Evolutionary conservation across 2,888 invertebrate species (phyloP).

Genomic region (Drosophila prostipennis): DNA sequence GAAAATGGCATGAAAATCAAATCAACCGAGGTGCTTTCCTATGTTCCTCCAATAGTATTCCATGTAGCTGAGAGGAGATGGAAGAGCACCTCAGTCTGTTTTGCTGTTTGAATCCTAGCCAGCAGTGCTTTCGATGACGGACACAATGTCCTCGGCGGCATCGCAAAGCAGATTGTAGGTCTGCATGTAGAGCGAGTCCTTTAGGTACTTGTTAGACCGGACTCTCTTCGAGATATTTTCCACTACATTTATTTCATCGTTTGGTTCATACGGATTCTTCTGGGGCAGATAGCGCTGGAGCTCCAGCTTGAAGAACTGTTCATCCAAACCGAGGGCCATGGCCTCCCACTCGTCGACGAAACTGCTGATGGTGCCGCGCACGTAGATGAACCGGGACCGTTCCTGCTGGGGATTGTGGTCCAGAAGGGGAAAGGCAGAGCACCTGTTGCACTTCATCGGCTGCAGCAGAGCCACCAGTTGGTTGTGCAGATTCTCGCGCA

Average conservation of each 20-base stretch:
- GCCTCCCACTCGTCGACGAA: constrained; percentile 73
- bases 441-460: constrained; percentile 47
- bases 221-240: constrained; percentile 48
- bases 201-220: constrained; percentile 58
- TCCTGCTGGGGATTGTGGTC: constrained; percentile 50
- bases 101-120: background rate
- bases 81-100: background rate
- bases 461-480: constrained; percentile 41
- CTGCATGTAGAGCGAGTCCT: constrained; percentile 77
- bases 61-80: background rate
- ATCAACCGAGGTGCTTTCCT: background rate
- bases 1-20: background rate
- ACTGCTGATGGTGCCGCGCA: constrained; percentile 67
- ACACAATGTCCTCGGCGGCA: constrained; percentile 76
- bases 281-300: constrained; percentile 32
- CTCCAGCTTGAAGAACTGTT: constrained; percentile 66
- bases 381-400: constrained; percentile 63
- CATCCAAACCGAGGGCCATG: constrained; percentile 50
- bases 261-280: fast-evolving
- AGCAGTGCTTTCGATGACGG: constrained; percentile 73
- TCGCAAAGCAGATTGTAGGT: constrained; percentile 76
- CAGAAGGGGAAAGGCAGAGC: constrained; percentile 37
- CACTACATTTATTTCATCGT: constrained; percentile 11
- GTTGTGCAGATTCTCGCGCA: constrained; percentile 43
- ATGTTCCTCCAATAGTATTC: background rate